phyloP scores from a whole-genome alignment of 1,140 invertebrate genomes.

The Diorhabda carinulata region DNA sequence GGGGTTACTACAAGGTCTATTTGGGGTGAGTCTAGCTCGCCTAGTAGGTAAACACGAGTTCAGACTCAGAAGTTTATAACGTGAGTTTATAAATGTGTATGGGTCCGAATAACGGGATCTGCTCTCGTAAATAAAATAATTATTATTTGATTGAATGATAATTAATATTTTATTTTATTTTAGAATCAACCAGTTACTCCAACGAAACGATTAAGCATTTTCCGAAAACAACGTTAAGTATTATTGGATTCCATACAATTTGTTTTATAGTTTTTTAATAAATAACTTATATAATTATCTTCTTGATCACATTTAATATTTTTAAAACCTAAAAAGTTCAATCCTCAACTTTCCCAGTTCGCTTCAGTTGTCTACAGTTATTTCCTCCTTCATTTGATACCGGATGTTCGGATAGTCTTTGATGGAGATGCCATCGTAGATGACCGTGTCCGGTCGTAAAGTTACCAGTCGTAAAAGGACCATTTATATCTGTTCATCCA shows the following conservation, averaged over 20 bases:
- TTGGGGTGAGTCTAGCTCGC: not conserved
- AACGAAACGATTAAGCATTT: conserved; percentile 28
- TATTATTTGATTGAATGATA: not conserved
- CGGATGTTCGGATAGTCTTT: no score
- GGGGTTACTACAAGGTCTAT: not conserved
- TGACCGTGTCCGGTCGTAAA: no score
- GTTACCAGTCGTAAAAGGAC: no score
- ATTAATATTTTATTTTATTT: conserved; percentile 21
- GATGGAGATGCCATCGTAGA: no score
- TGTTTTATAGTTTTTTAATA: conserved; percentile 11
- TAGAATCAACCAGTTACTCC: conserved; percentile 38
- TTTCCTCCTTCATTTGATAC: no score
- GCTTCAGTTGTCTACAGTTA: no score
- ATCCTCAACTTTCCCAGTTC: no score
- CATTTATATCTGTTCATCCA: no score
- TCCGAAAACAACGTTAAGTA: conserved; percentile 29
- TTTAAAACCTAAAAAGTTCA: no score
- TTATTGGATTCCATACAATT: conserved; percentile 9
- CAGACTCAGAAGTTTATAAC: conserved; percentile 2
- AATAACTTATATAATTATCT: not conserved
- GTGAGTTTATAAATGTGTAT: not conserved
- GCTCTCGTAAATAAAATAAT: not conserved
- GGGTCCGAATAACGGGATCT: not conserved
- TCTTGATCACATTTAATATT: no score
- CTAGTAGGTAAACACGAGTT: conserved; percentile 7